A percentile compares a stretch with the other conserved stretches of the same genome.
Evolutionary conservation across 1,140 invertebrate genomes (phyloP).

Genomic region (Drosophila serrata): DNA sequence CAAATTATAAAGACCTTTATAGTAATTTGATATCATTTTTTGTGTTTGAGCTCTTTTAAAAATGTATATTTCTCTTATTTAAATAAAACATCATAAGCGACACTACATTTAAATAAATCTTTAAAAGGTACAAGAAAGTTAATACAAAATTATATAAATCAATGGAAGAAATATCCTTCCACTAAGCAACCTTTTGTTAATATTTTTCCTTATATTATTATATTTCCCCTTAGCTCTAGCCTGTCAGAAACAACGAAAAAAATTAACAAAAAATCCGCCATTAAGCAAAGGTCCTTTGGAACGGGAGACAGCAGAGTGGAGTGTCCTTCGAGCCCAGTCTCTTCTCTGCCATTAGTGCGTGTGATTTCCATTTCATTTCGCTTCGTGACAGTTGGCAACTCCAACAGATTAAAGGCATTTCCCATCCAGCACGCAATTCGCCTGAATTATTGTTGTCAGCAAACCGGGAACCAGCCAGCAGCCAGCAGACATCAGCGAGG

Average conservation of each 20-base stretch:
- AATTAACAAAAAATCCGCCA: slow-evolving; percentile 29
- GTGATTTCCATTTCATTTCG: slow-evolving; percentile 84
- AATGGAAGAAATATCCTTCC: no score
- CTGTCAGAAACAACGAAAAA: slow-evolving; percentile 17
- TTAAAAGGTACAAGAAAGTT: no score
- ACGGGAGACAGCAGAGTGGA: background rate
- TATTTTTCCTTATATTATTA: background rate
- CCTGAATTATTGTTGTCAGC: slow-evolving; percentile 81
- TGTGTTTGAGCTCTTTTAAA: no score
- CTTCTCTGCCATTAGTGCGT: slow-evolving; percentile 77
- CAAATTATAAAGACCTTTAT: no score
- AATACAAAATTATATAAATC: background rate
- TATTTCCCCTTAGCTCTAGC: background rate
- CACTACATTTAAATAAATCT: background rate
- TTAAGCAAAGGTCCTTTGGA: slow-evolving; percentile 11
- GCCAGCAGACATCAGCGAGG: slow-evolving; percentile 12
- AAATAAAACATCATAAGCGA: background rate
- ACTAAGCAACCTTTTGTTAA: background rate
- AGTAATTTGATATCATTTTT: no score
- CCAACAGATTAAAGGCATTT: slow-evolving; percentile 84
- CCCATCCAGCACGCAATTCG: slow-evolving; percentile 78
- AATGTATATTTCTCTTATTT: no score
- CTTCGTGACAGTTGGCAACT: slow-evolving; percentile 85
- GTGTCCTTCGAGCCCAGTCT: slow-evolving; percentile 14
- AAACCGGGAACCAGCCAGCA: slow-evolving; percentile 45